phyloP scores from a whole-genome alignment of 2,113 vertebrate genomes.

The Perognathus longimembris region DNA sequence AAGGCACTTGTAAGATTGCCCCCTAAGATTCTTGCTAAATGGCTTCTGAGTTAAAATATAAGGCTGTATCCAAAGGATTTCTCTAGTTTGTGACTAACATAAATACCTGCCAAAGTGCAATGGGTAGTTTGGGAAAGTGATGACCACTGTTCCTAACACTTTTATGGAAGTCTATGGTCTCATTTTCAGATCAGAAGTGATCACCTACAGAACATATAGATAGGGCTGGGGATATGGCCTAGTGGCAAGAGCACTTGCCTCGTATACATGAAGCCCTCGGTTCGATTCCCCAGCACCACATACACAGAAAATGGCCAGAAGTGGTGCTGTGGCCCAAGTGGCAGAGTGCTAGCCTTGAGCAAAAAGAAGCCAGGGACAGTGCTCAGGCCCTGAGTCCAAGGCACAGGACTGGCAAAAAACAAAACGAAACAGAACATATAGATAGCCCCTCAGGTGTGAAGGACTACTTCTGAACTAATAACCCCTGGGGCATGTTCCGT shows the following conservation, averaged over 20 bases:
- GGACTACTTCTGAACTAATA: not conserved
- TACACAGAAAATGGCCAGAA: too few species aligned
- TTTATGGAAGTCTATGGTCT: not conserved
- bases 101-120: conserved; percentile 51
- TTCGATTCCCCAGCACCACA: too few species aligned
- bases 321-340: too few species aligned
- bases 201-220: not conserved
- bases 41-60: conserved; percentile 53
- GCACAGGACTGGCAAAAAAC: too few species aligned
- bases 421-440: too few species aligned
- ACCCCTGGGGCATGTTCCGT: not conserved
- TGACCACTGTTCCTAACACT: conserved; percentile 42
- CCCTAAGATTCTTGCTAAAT: conserved; percentile 68
- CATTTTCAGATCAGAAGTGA: conserved; percentile 24
- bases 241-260: too few species aligned
- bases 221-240: too few species aligned
- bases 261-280: too few species aligned
- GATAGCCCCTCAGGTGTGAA: not conserved
- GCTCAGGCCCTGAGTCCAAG: too few species aligned
- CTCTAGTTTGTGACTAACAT: conserved; percentile 44
- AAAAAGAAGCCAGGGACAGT: too few species aligned
- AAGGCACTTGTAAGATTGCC: conserved; percentile 65
- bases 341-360: too few species aligned
- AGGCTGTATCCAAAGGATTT: conserved; percentile 28
- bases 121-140: conserved; percentile 31